Conservation (phyloP, 92 coral and sea anemone genomes). For the Nematostella vectensis region DNA sequence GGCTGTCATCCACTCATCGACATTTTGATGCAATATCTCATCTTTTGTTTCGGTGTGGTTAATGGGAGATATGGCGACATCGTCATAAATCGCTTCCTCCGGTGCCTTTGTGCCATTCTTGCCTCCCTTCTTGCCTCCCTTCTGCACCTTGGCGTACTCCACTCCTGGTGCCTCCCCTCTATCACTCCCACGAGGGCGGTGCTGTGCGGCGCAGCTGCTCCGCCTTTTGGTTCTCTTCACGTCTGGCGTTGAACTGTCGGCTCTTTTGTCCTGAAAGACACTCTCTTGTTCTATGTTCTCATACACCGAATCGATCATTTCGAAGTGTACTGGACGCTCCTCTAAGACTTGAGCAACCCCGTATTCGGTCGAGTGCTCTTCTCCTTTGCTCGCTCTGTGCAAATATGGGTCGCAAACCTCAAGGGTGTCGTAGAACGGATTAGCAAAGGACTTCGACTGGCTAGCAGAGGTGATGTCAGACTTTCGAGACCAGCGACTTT, state of each 20-base stretch:
- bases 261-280: too few species aligned
- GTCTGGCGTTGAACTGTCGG: not conserved
- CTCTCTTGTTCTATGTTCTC: not conserved
- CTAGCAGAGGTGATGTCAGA: too few species aligned
- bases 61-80: too few species aligned
- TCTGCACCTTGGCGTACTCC: not conserved
- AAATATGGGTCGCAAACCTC: not conserved
- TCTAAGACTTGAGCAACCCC: not conserved
- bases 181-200: not conserved
- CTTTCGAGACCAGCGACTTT: too few species aligned
- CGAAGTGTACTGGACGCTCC: not conserved
- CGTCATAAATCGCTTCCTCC: too few species aligned
- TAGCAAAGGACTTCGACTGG: not conserved
- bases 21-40: too few species aligned
- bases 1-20: too few species aligned
- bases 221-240: not conserved
- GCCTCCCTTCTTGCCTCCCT: too few species aligned
- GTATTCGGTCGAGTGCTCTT: too few species aligned
- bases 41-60: too few species aligned
- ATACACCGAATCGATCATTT: not conserved
- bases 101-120: too few species aligned
- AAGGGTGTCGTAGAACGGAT: not conserved
- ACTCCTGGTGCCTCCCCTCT: not conserved
- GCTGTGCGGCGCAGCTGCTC: not conserved
- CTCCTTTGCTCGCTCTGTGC: not conserved